Base-by-base conservation (phyloP, 2,113 vertebrate species). In the Heliornis fulica region DNA sequence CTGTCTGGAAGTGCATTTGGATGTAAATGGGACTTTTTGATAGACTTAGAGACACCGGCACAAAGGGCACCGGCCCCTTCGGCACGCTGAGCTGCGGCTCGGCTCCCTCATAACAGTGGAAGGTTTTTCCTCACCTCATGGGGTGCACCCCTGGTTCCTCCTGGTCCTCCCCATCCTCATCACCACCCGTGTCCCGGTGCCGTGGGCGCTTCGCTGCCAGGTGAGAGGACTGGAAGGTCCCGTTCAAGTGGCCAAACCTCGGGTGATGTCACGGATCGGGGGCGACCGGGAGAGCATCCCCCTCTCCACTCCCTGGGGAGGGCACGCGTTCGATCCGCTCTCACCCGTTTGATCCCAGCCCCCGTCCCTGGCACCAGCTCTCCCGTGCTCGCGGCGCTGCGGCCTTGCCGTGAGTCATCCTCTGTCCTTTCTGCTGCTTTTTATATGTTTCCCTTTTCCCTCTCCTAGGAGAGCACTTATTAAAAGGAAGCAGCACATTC, bases 1-100 rank as follows among this genome's bases (percentile, higher is more conserved):
- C 93, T 91, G 94, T 92, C 94, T 94, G 75, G 94, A 91, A 94
- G 81, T 43, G 90, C 84, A 97, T 97, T 97, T 91, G 83, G 90
- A 97, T 97, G 96, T 93, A 97, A 97, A 97, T 97, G 94, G 94
- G 91, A 92, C 92, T 95, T 96, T 95, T 96, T 93, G 95, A 96
- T 92, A 70, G 94, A 87, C 92, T 96, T 81, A 97, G 96, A 91
- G 89, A 45, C 95, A 83, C 75, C 19, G 66, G 82, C 80, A 96
- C 86, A 96, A 96, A 94, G 92, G 93, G 86, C 92, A 83, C 87
- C 0, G 40, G 78, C 87, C 92, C 81, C 91, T 86, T 93, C 10
- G 3, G 78, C 2, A n/a, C 1, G 3, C 81, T 31, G 71, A 85
- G 88, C 95, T 83, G 59, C 14, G 3, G 71, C 93, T 92, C 19